Evolutionary conservation across 2,113 vertebrate species (phyloP).

Genomic region (cattle (Bos taurus)): ARS-UCD2.0 NC_037336.1:85196001-85196500

Average conservation of each 20-base stretch:
- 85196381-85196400: not conserved
- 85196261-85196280: not conserved
- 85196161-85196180: not conserved
- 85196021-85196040: not conserved
- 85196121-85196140: not conserved
- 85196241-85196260: not conserved
- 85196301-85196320: not conserved
- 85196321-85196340: not conserved
- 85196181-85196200: not conserved
- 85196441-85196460: not conserved
- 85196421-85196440: not conserved
- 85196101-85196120: not conserved
- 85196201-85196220: rapidly evolving
- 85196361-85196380: not conserved
- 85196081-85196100: not conserved
- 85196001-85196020: not conserved
- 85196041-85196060: not conserved
- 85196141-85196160: not conserved
- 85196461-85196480: not conserved
- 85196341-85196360: not conserved
- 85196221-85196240: not conserved
- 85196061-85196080: not conserved
- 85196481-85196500: not conserved
- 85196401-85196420: not conserved
- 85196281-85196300: not conserved